Conservation (phyloP, 1,140 invertebrate species). For the Paracyclopina nana region DNA sequence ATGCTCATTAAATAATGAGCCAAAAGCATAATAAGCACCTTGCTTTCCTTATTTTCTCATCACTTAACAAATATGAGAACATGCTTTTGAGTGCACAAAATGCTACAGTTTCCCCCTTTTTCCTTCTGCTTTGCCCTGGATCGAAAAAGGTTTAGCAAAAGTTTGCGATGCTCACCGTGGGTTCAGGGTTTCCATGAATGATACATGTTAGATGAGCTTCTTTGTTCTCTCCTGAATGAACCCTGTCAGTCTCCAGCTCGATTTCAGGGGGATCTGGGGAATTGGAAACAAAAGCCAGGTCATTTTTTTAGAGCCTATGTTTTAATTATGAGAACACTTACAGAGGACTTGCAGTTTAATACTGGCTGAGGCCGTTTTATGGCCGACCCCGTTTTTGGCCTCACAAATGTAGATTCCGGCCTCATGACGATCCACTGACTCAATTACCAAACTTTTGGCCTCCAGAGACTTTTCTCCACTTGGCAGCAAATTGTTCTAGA, state of each 20-base stretch:
- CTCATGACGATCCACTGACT: conserved; percentile 1
- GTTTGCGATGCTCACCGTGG: not conserved
- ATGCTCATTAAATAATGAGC: no score
- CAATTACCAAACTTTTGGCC: not conserved
- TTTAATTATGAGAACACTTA: not conserved
- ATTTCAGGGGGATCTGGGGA: conserved; percentile 11
- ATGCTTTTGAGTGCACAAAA: no score
- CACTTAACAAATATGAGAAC: not conserved
- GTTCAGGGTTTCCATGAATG: conserved; percentile 8
- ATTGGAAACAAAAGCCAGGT: not conserved
- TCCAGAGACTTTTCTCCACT: not conserved
- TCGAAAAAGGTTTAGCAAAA: no score
- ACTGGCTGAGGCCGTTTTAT: not conserved
- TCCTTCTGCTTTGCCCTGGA: no score
- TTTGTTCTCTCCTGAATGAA: conserved; percentile 13
- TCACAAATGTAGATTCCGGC: not conserved
- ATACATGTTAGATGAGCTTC: conserved; percentile 13
- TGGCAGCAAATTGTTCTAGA: conserved; percentile 1
- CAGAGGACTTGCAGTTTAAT: conserved; percentile 1
- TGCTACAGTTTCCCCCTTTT: no score
- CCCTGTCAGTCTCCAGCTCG: conserved; percentile 8
- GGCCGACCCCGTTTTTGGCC: conserved; percentile 1
- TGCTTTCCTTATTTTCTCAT: not conserved
- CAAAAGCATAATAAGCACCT: no score
- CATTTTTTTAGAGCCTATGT: not conserved